These are phyloP conservation scores for Elmis aenea DNA, from an alignment of 2,888 invertebrate species.

Conservation along the genomic window DNA sequence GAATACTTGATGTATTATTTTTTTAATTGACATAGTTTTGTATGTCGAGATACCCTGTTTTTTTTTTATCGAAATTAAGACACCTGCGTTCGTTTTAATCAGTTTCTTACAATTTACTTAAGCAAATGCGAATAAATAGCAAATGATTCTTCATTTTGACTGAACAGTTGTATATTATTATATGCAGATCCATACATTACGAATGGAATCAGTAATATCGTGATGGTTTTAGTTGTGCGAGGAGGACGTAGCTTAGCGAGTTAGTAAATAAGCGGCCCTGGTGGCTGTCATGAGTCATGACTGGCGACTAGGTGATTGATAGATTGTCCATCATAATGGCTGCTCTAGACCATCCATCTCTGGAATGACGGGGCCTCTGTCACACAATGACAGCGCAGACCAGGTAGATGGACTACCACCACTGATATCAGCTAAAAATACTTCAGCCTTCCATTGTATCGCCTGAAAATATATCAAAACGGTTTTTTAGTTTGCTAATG, in stretches of 20 bases:
- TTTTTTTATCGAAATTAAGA: no score
- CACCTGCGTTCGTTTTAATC: no score
- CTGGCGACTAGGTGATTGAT: constrained; percentile 45
- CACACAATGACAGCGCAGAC: constrained; percentile 25
- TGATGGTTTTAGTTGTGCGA: background rate
- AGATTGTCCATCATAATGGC: constrained; percentile 48
- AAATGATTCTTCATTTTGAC: no score
- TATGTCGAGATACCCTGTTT: no score
- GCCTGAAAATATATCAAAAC: constrained; percentile 19
- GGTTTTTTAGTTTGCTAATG: constrained; percentile 7
- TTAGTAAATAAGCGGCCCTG: constrained; percentile 25
- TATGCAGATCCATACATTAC: no score
- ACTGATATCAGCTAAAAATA: no score
- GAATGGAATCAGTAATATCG: no score
- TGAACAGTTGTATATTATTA: no score
- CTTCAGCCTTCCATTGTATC: constrained; percentile 15
- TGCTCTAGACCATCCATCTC: constrained; percentile 44
- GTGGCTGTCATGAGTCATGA: constrained; percentile 40
- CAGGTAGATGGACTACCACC: constrained; percentile 30
- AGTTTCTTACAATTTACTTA: no score
- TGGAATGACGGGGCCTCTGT: constrained; percentile 37
- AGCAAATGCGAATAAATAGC: no score
- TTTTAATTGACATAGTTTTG: no score
- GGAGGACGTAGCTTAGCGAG: constrained; percentile 7
- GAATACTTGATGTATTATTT: no score